Evolutionary conservation across 2,797 vertebrate species (phyloP).

Genomic region (Anguilla marmorata): DNA sequence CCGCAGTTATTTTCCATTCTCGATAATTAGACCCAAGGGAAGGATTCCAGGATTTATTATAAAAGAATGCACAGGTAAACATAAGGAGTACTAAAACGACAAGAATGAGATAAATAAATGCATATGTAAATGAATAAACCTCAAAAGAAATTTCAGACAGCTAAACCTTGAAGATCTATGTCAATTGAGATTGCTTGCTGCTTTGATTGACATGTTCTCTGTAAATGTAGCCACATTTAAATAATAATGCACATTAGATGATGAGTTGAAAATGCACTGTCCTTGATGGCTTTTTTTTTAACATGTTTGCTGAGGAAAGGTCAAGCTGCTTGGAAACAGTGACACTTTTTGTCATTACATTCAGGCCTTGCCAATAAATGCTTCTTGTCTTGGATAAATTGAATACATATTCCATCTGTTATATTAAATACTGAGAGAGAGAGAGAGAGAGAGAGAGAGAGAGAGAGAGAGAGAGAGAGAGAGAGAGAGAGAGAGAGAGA

Average conservation of each 20-base stretch:
- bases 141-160: neutral
- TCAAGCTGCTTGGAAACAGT: slow-evolving; percentile 2
- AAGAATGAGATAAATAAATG: neutral
- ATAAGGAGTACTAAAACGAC: neutral
- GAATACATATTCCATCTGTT: neutral
- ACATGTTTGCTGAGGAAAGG: slow-evolving; percentile 14
- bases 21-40: slow-evolving; percentile 1
- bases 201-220: slow-evolving; percentile 16
- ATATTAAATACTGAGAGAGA: neutral
- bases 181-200: slow-evolving; percentile 7
- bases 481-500: too few relatives aligned
- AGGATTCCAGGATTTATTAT: neutral
- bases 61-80: neutral
- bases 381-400: slow-evolving; percentile 27
- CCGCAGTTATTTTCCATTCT: neutral
- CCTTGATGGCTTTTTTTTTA: neutral
- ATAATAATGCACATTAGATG: slow-evolving; percentile 27
- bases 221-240: slow-evolving; percentile 17
- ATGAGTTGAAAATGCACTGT: slow-evolving; percentile 26
- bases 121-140: neutral
- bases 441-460: too few relatives aligned
- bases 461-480: too few relatives aligned
- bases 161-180: neutral
- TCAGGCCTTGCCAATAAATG: slow-evolving; percentile 27
- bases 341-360: slow-evolving; percentile 14